Evolutionary conservation across 2,888 invertebrate species (phyloP), one percentile per base, ranked within the genome.

Genomic region (Sinodicranocentrus sp.): DNA sequence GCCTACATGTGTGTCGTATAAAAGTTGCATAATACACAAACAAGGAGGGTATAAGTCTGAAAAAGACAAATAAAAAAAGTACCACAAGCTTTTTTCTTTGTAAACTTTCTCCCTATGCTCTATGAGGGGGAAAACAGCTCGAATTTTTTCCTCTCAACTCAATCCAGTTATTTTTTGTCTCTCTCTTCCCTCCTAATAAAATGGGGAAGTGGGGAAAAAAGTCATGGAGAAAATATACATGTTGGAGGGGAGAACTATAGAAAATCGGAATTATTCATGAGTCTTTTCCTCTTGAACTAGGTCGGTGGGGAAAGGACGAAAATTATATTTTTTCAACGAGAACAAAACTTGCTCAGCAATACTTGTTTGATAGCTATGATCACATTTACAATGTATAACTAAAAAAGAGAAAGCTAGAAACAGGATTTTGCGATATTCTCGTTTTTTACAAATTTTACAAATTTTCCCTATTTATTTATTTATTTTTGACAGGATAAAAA

Each of bases 201-300:
- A 57, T 57, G 23, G 25, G 44, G 19, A 44, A 67, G 43, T 8
- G 21, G 19, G 25, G 26, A 17, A 67, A 21, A 63, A n/a, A n/a
- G n/a, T n/a, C n/a, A n/a, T n/a, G n/a, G n/a, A n/a, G n/a, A n/a
- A n/a, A n/a, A n/a, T n/a, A n/a, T n/a, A n/a, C n/a, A n/a, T n/a
- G n/a, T n/a, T n/a, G n/a, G n/a, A n/a, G 5, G 44, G 21, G 44
- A 13, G 25, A 23, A 25, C 25, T 1, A 23, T 8, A 28, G 25
- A 70, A 52, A 71, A 25, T 19, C 33, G 43, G 71, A 71, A 71
- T 71, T 71, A 71, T 71, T 71, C 71, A 71, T 71, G 71, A 71
- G 71, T 17, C 39, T 71, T n/a, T n/a, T n/a, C n/a, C n/a, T 19
- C 17, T 6, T 65, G 65, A 65, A 65, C 21, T 65, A 33, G 65